These are phyloP conservation scores for Drosophila dunni DNA, from an alignment of 1,140 invertebrate species.

Conservation along the genomic window DNA sequence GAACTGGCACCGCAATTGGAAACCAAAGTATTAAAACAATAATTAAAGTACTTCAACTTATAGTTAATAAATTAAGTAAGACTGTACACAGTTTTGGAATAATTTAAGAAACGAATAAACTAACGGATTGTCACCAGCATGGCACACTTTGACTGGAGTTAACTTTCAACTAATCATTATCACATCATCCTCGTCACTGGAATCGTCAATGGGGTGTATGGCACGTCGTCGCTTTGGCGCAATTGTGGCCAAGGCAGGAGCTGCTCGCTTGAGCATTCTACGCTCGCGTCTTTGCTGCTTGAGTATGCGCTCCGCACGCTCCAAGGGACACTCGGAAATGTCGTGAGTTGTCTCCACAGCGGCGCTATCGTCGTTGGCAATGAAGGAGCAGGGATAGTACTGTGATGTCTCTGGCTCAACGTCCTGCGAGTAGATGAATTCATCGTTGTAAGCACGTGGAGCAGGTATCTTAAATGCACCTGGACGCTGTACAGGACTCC, in stretches of 20 bases:
- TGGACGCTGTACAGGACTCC: slow-evolving; percentile 66
- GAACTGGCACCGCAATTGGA: slow-evolving; percentile 6
- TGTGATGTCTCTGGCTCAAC: slow-evolving; percentile 62
- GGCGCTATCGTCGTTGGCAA: slow-evolving; percentile 56
- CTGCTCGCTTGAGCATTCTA: slow-evolving; percentile 17
- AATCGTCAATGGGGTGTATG: slow-evolving; percentile 53
- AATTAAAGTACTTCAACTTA: slow-evolving; percentile 46
- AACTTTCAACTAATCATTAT: slow-evolving; percentile 29
- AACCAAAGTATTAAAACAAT: slow-evolving; percentile 51
- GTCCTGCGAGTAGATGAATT: slow-evolving; percentile 74
- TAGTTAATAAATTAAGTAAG: slow-evolving; percentile 15
- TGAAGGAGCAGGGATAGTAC: slow-evolving; percentile 72
- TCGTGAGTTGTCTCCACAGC: slow-evolving; percentile 23
- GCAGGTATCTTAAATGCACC: slow-evolving; percentile 77
- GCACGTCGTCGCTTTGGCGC: slow-evolving; percentile 37
- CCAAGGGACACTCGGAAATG: slow-evolving; percentile 67
- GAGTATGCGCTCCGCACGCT: slow-evolving; percentile 77
- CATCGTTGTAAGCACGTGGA: slow-evolving; percentile 57
- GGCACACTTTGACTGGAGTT: neutral
- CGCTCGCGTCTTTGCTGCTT: slow-evolving; percentile 63
- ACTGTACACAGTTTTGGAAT: neutral
- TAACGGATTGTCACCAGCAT: slow-evolving; percentile 1
- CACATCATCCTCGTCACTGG: slow-evolving; percentile 64
- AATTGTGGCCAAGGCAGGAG: neutral
- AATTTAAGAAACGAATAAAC: neutral